Evolutionary conservation across 2,888 invertebrate genomes (phyloP), one percentile per base, ranked within the genome.

Genomic region (Stratiomys singularior): DNA sequence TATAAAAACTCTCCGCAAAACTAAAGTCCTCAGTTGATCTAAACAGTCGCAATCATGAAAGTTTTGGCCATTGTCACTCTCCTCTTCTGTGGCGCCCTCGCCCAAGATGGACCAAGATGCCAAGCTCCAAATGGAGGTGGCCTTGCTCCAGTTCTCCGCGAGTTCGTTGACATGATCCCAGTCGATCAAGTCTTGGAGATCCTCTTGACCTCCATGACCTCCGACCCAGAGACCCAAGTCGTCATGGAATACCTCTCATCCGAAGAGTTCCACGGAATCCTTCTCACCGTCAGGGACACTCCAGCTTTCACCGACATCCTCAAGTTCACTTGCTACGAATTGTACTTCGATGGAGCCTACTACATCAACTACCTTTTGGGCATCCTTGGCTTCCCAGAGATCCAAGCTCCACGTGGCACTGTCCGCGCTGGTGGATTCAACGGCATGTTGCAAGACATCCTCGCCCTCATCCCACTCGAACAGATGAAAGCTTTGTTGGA

Each of bases 171-270:
- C 0, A 13, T 77, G 15, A 27, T 80, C 27, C 78, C 78, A 71
- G 11, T 66, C 11, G 76, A 72, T 1, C 52, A 52, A 52, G n/a
- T 77, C 7, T 27, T 77, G 21, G 64, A 56, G n/a, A 71, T 78
- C 60, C 47, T 77, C 46, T 46, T 78, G 27, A 69, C 64, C 15
- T 64, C 77, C 15, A 47, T 80, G 23, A 77, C 76, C 46, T 66
- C 72, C n/a, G 80, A 80, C 58, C 28, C 28, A 58, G 80, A 80
- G 74, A 77, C 78, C 30, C 77, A 77, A 74, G 74, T 71, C 25
- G 77, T 78, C 52, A 52, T 52, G 52, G 52, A 52, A 18, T 52
- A 9, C 52, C 15, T 52, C 7, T 52, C 52, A 4, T 78, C 77
- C 4, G 44, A 44, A 0, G 80, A 77, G 4, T 78, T 80, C 44